Conservation (phyloP, 1,140 invertebrate species). For the Hormaphis cornu region DNA sequence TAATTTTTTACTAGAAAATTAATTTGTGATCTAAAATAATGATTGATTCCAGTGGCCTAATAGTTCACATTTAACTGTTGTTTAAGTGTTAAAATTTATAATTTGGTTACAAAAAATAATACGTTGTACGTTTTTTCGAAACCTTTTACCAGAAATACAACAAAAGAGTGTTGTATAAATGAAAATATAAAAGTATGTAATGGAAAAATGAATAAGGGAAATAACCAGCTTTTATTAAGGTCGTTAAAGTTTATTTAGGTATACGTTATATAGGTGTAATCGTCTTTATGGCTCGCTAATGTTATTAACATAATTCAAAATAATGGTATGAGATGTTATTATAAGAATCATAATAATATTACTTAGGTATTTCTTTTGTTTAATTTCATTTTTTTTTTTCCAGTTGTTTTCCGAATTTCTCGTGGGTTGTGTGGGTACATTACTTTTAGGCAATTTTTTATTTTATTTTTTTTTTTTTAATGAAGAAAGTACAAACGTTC, state of each 20-base stretch:
- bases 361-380: not conserved
- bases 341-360: conserved; percentile 21
- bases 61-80: too few species aligned
- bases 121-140: too few species aligned
- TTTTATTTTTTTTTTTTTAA: too few species aligned
- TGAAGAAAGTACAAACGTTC: too few species aligned
- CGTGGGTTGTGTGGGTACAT: not conserved
- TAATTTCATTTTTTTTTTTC: not conserved
- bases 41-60: too few species aligned
- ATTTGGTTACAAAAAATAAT: too few species aligned
- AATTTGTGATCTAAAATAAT: too few species aligned
- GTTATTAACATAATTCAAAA: conserved; percentile 23
- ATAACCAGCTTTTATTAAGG: conserved; percentile 5
- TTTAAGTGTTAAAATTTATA: too few species aligned
- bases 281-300: not conserved
- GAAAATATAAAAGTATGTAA: conserved; percentile 2
- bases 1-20: too few species aligned
- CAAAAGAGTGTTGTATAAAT: not conserved
- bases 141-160: too few species aligned
- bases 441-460: not conserved
- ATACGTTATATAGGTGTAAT: not conserved
- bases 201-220: not conserved
- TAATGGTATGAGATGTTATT: conserved; percentile 7
- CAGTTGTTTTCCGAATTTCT: not conserved
- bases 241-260: conserved; percentile 13